Evolutionary conservation across 2,797 vertebrate genomes (phyloP), one percentile per base, ranked within the genome.

Genomic region (Mus minutoides): DNA sequence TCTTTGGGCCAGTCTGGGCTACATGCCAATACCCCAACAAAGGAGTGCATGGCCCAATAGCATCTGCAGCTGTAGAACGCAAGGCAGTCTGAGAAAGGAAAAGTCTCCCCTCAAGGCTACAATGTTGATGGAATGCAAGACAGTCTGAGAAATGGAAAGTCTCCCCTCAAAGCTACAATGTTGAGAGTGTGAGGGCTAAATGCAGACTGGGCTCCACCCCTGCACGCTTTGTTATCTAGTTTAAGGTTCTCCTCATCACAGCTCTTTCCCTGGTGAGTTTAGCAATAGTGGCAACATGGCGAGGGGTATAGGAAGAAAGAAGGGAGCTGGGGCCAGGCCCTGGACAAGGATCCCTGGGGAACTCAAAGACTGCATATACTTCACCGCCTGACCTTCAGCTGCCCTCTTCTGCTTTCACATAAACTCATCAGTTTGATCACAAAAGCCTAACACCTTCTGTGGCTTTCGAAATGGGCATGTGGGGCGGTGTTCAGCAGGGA

Each of bases 381-480:
- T 56, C 80, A 88, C 95, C 83, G 49, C 54, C 3, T n/a, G 91
- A 73, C 26, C 85, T 43, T 82, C 34, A 54, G 64, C 52, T n/a
- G 14, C 10, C 29, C 56, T 69, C 46, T 37, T 91, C 56, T 90
- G 1, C 73, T 97, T 88, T 82, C 71, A 58, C 67, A 77, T 49
- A 87, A 62, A 85, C 37, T 90, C 62, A 58, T 26, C 73, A 52
- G 46, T 79, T 92, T 43, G 80, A 46, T 88, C 87, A 64, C 78
- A 73, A 69, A 71, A 10, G 8, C 85, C 85, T 3, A 4, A 64
- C 12, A 73, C 92, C 92, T 89, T 92, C 86, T 91, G 92, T 84
- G 92, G 92, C 83, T 96, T 94, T 94, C 58, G 76, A 89, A 88
- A 91, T 4, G 58, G 92, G 89, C n/a, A 11, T 69, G 83, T 95